Conservation (phyloP, 2,888 invertebrate genomes). For the Portevinia maculata region DNA sequence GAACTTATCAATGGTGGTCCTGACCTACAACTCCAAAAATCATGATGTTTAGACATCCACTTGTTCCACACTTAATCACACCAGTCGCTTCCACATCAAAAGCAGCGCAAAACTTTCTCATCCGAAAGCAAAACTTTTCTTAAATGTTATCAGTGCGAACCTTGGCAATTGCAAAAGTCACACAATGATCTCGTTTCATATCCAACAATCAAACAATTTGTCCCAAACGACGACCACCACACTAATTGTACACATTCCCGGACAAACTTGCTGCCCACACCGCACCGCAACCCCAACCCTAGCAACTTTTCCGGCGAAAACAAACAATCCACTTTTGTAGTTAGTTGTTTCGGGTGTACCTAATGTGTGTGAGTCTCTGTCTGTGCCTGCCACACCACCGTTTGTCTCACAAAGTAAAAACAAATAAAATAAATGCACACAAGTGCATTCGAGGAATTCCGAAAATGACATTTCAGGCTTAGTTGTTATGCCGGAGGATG, state of each 20-base stretch:
- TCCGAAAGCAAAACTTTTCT: conserved; percentile 1
- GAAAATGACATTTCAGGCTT: conserved; percentile 40
- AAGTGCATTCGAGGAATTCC: conserved; percentile 28
- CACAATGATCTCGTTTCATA: conserved; percentile 21
- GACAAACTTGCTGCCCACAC: conserved; percentile 6
- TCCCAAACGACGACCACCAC: conserved; percentile 4
- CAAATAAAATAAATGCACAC: conserved; percentile 12
- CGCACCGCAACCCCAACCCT: background rate
- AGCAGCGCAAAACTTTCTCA: too few relatives aligned
- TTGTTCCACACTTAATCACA: too few relatives aligned
- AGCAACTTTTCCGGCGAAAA: conserved; percentile 31
- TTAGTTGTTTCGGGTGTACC: background rate
- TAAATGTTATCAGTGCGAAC: conserved; percentile 27
- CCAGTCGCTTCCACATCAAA: too few relatives aligned
- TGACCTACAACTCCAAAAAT: too few relatives aligned
- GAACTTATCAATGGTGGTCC: too few relatives aligned
- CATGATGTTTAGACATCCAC: too few relatives aligned
- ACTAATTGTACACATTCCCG: conserved; percentile 16
- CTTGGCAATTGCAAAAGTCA: conserved; percentile 21
- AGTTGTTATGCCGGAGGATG: conserved; percentile 40
- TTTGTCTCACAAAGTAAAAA: background rate
- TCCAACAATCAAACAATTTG: conserved; percentile 37
- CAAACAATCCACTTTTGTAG: conserved; percentile 31
- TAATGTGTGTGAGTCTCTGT: background rate
- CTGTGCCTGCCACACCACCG: background rate